phyloP scores from a whole-genome alignment of 2,797 vertebrate genomes.

The Limnodromus scolopaceus region DNA sequence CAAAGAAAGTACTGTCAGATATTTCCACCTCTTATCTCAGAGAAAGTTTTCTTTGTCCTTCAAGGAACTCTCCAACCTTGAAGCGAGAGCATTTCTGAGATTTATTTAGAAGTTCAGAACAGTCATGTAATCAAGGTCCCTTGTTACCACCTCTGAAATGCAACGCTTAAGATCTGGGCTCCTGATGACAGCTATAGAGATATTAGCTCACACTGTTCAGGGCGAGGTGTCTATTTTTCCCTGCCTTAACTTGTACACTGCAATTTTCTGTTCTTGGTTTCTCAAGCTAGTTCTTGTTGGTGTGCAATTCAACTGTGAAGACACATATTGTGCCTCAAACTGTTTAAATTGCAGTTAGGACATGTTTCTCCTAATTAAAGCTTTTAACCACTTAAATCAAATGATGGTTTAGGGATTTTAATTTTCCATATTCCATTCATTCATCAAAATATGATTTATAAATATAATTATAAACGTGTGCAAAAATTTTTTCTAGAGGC shows the following conservation, averaged over 20 bases:
- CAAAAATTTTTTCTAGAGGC: not conserved
- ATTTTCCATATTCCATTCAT: not conserved
- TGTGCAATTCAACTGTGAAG: not conserved
- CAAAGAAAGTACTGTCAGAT: not conserved
- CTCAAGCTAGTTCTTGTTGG: not conserved
- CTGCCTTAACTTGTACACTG: not conserved
- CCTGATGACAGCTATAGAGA: constrained; percentile 6
- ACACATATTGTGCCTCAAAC: not conserved
- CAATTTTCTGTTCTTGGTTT: constrained; percentile 37
- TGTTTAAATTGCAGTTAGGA: not conserved
- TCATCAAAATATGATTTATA: not conserved
- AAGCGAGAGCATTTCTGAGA: not conserved
- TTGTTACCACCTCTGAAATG: constrained; percentile 38
- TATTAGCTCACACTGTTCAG: not conserved
- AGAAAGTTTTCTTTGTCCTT: constrained; percentile 32
- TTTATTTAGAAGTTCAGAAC: constrained; percentile 48
- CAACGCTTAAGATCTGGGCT: constrained; percentile 8
- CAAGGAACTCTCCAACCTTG: constrained; percentile 28
- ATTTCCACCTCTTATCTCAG: not conserved
- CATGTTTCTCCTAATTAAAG: not conserved
- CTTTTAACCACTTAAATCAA: not conserved
- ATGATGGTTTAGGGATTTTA: not conserved
- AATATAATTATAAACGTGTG: not conserved
- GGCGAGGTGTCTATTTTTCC: not conserved
- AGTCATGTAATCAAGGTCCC: constrained; percentile 43